Conservation (phyloP, 2,888 invertebrate species). For the Tetranychus truncatus region DNA sequence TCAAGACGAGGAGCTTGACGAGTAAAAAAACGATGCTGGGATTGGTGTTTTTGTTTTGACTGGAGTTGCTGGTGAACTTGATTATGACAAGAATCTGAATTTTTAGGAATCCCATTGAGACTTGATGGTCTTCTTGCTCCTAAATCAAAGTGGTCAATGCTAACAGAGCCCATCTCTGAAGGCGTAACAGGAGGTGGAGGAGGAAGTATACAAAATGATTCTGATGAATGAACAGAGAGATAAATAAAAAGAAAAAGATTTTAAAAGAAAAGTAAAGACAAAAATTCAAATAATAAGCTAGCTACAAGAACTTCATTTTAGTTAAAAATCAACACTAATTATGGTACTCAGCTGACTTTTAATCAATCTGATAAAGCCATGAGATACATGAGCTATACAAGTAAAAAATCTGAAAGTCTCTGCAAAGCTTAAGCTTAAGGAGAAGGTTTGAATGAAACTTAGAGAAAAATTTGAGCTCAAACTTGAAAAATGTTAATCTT, state of each 20-base stretch:
- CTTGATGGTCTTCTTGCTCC: neutral
- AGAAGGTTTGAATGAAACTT: no score
- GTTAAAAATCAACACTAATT: no score
- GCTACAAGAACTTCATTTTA: neutral
- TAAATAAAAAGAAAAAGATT: conserved; percentile 1
- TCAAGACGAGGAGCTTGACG: neutral
- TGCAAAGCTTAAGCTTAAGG: no score
- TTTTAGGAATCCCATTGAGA: neutral
- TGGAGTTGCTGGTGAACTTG: neutral
- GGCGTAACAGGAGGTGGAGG: neutral
- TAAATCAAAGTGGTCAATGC: neutral
- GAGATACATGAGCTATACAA: no score
- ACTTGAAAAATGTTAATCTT: no score
- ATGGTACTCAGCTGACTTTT: no score
- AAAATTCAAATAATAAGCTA: neutral
- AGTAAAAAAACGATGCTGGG: neutral
- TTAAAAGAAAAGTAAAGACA: neutral
- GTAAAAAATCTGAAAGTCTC: no score
- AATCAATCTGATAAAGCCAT: no score
- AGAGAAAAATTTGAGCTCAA: no score
- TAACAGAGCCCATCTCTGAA: neutral
- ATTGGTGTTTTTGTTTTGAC: neutral
- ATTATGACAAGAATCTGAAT: neutral
- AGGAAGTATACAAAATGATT: conserved; percentile 1
- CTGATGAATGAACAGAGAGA: conserved; percentile 34